A percentile compares a stretch with the other conserved stretches of the same genome.
These are phyloP conservation scores for Thalassophryne amazonica DNA, from an alignment of 2,797 vertebrate species.

Conservation along the genomic window DNA sequence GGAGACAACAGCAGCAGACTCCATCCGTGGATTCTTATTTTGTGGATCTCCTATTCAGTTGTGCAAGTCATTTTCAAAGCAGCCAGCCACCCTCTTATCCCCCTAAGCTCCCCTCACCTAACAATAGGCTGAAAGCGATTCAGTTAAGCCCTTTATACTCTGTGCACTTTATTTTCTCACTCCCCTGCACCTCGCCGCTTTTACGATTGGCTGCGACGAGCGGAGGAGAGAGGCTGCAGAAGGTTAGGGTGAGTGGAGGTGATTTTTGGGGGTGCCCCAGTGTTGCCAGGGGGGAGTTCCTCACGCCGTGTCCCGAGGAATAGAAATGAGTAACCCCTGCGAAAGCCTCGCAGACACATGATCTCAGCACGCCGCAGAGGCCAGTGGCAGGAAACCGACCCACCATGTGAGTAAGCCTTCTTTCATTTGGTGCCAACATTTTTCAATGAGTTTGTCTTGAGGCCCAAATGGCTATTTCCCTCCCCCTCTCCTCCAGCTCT, in stretches of 20 bases:
- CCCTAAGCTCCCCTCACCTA: slow-evolving; percentile 91
- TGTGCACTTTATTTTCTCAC: slow-evolving; percentile 92
- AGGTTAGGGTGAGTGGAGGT: slow-evolving; percentile 32
- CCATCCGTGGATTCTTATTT: slow-evolving; percentile 85
- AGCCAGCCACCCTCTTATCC: slow-evolving; percentile 93
- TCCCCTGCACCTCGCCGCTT: slow-evolving; percentile 74
- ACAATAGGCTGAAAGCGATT: slow-evolving; percentile 99
- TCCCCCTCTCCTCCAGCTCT: slow-evolving; percentile 71
- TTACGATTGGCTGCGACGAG: slow-evolving; percentile 73
- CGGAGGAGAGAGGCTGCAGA: slow-evolving; percentile 45
- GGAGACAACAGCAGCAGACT: slow-evolving; percentile 76
- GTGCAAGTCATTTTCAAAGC: slow-evolving; percentile 97
- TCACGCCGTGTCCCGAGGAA: slow-evolving; percentile 78
- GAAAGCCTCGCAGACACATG: slow-evolving; percentile 86
- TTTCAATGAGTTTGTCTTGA: slow-evolving; percentile 84
- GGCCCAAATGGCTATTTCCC: slow-evolving; percentile 76
- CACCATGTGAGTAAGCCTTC: slow-evolving; percentile 78
- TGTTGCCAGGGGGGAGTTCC: slow-evolving; percentile 80
- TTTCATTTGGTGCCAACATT: slow-evolving; percentile 84
- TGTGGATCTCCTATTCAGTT: slow-evolving; percentile 93
- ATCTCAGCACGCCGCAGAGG: slow-evolving; percentile 81
- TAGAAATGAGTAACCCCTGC: slow-evolving; percentile 84
- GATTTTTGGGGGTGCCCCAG: slow-evolving; percentile 60
- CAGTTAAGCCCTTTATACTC: slow-evolving; percentile 95
- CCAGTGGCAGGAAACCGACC: slow-evolving; percentile 83